Evolutionary conservation across 2,113 vertebrate species (phyloP).

Genomic region (Platichthys stellatus): DNA sequence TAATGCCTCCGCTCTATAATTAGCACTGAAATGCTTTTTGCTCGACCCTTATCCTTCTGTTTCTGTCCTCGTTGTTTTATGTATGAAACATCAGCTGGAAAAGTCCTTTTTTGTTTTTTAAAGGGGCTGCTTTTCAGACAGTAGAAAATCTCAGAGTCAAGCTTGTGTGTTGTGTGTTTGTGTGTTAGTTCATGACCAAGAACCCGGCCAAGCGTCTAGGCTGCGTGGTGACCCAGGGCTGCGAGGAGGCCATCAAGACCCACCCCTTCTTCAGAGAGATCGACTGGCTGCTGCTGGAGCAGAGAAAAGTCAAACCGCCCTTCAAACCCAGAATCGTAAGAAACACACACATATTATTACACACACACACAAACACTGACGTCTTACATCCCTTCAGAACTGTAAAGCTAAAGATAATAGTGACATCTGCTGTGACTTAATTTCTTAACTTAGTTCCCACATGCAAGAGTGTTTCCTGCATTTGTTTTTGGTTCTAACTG

Average conservation of each 20-base stretch:
- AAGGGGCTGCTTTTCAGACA: neutral
- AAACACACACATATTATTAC: constrained; percentile 14
- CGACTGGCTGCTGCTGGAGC: constrained; percentile 96
- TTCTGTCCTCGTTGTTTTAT: constrained; percentile 33
- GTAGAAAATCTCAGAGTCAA: neutral
- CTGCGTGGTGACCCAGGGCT: constrained; percentile 91
- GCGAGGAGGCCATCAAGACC: constrained; percentile 95
- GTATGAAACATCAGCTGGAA: constrained; percentile 19
- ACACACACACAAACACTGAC: neutral
- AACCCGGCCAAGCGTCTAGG: constrained; percentile 95
- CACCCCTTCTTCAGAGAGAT: constrained; percentile 98
- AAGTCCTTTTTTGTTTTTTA: neutral
- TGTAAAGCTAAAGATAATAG: no score
- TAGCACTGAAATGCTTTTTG: constrained; percentile 40
- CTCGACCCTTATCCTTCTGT: neutral
- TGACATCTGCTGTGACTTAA: neutral
- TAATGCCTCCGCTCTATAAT: constrained; percentile 52
- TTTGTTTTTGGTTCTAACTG: neutral
- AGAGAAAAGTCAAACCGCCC: constrained; percentile 96
- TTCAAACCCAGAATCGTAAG: constrained; percentile 99
- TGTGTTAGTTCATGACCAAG: constrained; percentile 96
- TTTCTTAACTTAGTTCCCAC: neutral
- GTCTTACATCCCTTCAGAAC: no score
- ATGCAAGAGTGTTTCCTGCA: neutral
- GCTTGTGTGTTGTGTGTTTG: constrained; percentile 7